Evolutionary conservation across 2,797 vertebrate species (phyloP).

Genomic region (Hephaestus fuliginosus): DNA sequence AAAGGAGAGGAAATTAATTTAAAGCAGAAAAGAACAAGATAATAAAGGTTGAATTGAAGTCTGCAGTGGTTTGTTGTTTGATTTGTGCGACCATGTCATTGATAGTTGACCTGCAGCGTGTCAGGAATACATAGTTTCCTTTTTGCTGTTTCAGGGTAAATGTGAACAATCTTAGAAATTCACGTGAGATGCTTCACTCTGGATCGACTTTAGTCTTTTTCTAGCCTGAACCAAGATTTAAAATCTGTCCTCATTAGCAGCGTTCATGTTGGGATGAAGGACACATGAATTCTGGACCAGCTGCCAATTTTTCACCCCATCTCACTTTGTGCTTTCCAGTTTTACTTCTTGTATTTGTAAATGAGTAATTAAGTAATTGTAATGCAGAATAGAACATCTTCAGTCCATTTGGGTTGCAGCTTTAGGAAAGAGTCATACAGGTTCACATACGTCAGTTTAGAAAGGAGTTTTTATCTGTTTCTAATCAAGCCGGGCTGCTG

Average conservation of each 20-base stretch:
- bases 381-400: not conserved
- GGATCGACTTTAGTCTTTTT: not conserved
- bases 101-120: not conserved
- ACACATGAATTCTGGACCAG: not conserved
- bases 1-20: constrained; percentile 88
- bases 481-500: not conserved
- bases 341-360: not conserved
- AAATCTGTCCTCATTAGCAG: not conserved
- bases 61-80: constrained; percentile 42
- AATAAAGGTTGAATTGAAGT: constrained; percentile 90
- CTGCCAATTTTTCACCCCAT: too few relatives aligned
- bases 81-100: not conserved
- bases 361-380: not conserved
- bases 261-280: not conserved
- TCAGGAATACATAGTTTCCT: not conserved
- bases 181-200: too few relatives aligned
- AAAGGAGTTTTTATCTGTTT: not conserved
- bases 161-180: not conserved
- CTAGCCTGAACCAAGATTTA: not conserved
- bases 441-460: not conserved
- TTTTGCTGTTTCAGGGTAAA: constrained; percentile 2
- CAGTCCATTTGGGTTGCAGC: not conserved
- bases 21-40: constrained; percentile 88
- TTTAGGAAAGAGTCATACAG: not conserved
- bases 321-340: not conserved